These are phyloP conservation scores for Clarias fuscus DNA, from an alignment of 2,797 vertebrate genomes.

Conservation along the genomic window DNA sequence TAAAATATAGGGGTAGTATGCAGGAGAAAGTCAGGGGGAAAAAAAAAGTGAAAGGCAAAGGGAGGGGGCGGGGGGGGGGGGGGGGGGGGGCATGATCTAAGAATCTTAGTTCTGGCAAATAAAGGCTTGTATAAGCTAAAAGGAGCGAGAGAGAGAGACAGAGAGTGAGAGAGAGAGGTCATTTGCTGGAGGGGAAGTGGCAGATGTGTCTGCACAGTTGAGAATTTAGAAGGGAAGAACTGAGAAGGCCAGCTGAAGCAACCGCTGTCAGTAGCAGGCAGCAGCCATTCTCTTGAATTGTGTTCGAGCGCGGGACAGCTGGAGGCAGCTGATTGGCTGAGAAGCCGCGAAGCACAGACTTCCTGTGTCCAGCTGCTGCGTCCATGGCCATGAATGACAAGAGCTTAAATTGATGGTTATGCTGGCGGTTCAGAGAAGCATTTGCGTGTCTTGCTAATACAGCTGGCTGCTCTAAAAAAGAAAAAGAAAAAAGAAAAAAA, in stretches of 20 bases:
- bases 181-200: constrained; percentile 61
- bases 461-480: constrained; percentile 64
- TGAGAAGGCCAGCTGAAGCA: constrained; percentile 72
- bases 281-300: constrained; percentile 75
- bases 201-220: constrained; percentile 68
- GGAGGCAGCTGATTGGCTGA: constrained; percentile 81
- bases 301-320: constrained; percentile 74
- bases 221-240: constrained; percentile 73
- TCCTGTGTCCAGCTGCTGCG: constrained; percentile 89
- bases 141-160: constrained; percentile 16
- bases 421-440: constrained; percentile 71
- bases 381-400: constrained; percentile 84
- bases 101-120: constrained; percentile 9
- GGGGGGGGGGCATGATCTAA: background rate
- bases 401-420: constrained; percentile 87
- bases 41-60: background rate
- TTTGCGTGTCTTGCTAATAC: constrained; percentile 74
- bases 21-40: constrained; percentile 56
- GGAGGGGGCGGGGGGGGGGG: background rate
- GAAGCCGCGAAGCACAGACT: constrained; percentile 80
- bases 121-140: constrained; percentile 25
- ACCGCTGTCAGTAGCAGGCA: constrained; percentile 67
- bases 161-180: constrained; percentile 60
- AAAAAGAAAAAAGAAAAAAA: constrained; percentile 4
- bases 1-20: constrained; percentile 47